Evolutionary conservation across 2,113 vertebrate genomes (phyloP).

Genomic region (Lycaon pictus): DNA sequence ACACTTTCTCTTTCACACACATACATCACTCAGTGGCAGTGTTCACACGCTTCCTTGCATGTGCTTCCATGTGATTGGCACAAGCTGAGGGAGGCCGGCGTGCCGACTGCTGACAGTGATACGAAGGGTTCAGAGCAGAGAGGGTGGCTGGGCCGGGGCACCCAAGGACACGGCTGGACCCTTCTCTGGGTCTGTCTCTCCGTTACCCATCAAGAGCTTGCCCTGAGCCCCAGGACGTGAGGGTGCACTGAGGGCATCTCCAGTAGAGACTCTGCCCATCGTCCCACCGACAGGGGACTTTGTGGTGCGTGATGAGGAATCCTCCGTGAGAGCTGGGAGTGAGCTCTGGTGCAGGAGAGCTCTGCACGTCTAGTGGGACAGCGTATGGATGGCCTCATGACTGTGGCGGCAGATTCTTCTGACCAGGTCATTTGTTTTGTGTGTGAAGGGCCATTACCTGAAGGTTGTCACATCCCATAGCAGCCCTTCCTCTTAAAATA

Average conservation of each 20-base stretch:
- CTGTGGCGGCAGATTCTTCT: not conserved
- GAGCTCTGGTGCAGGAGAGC: not conserved
- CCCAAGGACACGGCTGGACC: not conserved
- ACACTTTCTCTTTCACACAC: not conserved
- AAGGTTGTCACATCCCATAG: not conserved
- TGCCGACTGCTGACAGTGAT: not conserved
- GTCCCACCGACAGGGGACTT: not conserved
- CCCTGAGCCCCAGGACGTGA: not conserved
- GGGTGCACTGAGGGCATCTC: conserved; percentile 73
- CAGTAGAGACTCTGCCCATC: not conserved
- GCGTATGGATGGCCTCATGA: not conserved
- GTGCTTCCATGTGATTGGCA: not conserved
- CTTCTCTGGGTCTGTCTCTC: not conserved
- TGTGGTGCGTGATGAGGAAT: not conserved
- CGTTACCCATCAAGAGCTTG: not conserved
- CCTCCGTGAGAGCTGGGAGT: not conserved
- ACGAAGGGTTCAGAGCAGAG: not conserved
- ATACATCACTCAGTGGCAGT: not conserved
- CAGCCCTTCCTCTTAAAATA: not conserved
- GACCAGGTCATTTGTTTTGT: not conserved
- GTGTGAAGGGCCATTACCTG: not conserved
- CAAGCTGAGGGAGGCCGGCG: not conserved
- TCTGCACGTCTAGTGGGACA: not conserved
- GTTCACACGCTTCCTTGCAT: not conserved
- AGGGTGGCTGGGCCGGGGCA: not conserved